A percentile compares a stretch with the other conserved stretches of the same genome.
Evolutionary conservation across 2,888 invertebrate genomes (phyloP).

Genomic region (Cephonodes hylas): DNA sequence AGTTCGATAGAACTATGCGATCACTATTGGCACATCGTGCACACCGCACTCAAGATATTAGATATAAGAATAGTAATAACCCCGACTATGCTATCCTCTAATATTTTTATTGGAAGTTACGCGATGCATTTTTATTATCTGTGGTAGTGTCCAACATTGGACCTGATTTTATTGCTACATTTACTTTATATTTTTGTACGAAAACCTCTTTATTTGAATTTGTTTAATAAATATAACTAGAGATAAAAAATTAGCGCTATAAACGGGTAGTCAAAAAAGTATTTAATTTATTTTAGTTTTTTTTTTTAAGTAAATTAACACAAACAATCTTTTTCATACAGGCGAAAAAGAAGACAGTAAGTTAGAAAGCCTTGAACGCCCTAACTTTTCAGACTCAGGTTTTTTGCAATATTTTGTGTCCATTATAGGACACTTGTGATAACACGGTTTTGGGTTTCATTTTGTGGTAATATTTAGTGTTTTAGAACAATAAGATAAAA

Average conservation of each 20-base stretch:
- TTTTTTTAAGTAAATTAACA: background rate
- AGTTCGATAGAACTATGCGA: background rate
- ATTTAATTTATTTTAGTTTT: background rate
- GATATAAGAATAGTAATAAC: constrained; percentile 1
- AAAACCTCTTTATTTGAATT: too few species aligned
- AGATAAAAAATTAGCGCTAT: too few species aligned
- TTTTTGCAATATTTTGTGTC: background rate
- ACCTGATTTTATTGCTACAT: too few species aligned
- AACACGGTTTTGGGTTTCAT: background rate
- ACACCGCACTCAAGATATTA: constrained; percentile 12
- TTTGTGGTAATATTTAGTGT: background rate
- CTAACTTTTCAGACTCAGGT: background rate
- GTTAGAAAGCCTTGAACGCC: background rate
- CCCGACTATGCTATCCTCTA: background rate
- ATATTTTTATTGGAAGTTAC: constrained; percentile 4
- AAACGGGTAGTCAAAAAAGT: too few species aligned
- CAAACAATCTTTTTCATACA: background rate
- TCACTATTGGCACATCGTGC: constrained; percentile 12
- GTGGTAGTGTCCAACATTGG: background rate
- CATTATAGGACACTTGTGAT: background rate
- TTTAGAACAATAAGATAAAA: too few species aligned
- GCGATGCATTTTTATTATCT: background rate
- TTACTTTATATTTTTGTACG: background rate
- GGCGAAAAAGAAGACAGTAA: background rate
- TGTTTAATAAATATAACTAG: too few species aligned